A percentile compares a stretch with the other conserved stretches of the same genome.
These are phyloP conservation scores for Zapus hudsonius DNA, from an alignment of 2,113 vertebrate species.

Conservation along the genomic window DNA sequence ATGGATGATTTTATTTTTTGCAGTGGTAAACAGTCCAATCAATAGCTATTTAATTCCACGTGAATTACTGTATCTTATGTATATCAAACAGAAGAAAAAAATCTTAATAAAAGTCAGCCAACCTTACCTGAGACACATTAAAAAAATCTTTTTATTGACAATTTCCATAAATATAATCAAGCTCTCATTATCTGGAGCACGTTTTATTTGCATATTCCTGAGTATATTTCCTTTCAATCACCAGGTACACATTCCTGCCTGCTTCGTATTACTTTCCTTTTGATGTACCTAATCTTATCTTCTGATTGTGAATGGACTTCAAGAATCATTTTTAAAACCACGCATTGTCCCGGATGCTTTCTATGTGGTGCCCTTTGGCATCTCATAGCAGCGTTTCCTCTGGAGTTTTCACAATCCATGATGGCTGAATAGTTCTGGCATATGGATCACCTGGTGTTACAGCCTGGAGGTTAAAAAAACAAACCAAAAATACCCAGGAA, in stretches of 20 bases:
- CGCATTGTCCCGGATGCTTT: not conserved
- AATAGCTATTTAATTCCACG: not conserved
- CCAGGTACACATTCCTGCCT: not conserved
- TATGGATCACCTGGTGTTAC: not conserved
- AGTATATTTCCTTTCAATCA: not conserved
- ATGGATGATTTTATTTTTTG: not conserved
- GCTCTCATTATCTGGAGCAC: too few species aligned
- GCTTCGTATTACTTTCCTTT: not conserved
- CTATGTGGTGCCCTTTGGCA: not conserved
- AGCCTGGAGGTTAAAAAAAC: not conserved
- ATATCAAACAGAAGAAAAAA: not conserved
- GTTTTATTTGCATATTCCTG: not conserved
- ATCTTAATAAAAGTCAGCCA: not conserved
- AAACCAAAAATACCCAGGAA: too few species aligned
- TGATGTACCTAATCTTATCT: not conserved
- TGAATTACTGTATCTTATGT: not conserved
- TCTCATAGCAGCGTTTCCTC: not conserved
- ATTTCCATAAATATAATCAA: too few species aligned
- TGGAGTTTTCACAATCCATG: not conserved
- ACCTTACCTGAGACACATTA: not conserved
- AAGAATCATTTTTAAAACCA: not conserved
- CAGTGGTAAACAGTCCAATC: not conserved
- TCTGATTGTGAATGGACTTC: not conserved
- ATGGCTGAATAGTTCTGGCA: not conserved
- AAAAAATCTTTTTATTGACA: too few species aligned